These are phyloP conservation scores for Poeciliopsis infans DNA, from an alignment of 2,797 vertebrate genomes.

Conservation along the genomic window DNA sequence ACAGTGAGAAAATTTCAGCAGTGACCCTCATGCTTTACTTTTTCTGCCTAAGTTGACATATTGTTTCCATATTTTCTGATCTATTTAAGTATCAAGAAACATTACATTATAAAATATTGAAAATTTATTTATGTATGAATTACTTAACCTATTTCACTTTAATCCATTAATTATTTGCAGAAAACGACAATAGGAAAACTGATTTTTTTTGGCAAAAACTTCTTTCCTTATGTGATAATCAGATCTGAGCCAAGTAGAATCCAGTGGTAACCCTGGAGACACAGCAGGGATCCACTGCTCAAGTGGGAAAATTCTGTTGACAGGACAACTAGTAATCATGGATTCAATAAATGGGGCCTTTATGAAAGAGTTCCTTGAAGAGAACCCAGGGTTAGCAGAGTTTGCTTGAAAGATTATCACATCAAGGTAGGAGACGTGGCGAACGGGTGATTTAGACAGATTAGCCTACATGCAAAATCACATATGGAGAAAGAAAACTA, in stretches of 20 bases:
- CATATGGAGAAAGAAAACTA: neutral
- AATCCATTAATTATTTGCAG: neutral
- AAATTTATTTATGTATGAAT: no score
- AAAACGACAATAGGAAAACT: neutral
- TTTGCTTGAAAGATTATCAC: neutral
- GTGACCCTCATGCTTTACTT: conserved; percentile 38
- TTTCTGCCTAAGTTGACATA: conserved; percentile 27
- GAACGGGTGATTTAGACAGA: neutral
- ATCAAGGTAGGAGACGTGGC: neutral
- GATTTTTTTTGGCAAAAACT: neutral
- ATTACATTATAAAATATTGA: conserved; percentile 11
- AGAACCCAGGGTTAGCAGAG: neutral
- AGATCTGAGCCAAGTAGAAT: neutral
- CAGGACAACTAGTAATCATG: neutral
- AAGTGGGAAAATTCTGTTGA: neutral
- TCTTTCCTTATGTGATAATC: neutral
- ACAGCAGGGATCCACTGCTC: neutral
- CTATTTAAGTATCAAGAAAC: conserved; percentile 7
- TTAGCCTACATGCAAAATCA: neutral
- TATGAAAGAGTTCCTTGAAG: neutral
- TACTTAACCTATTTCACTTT: neutral
- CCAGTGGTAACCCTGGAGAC: neutral
- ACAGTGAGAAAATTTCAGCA: conserved; percentile 52
- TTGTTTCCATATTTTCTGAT: conserved; percentile 25
- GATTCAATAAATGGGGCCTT: neutral